Base-by-base conservation (phyloP, 2,888 invertebrate species). In the Smittia sp. region DNA sequence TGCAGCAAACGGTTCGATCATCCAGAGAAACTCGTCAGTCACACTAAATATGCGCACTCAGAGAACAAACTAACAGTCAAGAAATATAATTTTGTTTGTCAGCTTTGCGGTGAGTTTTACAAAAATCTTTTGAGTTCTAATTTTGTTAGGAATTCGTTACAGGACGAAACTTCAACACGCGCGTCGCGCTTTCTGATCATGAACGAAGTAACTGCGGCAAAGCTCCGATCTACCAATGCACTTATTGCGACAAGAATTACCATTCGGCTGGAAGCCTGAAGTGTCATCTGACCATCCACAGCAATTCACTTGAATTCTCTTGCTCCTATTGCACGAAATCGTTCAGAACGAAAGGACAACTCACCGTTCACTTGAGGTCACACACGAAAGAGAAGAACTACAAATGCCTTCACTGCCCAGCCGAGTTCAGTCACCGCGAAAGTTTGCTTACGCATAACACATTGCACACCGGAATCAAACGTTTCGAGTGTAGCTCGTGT, bases 351-450 rank as follows among this genome's bases (percentile, higher is more conserved):
- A 80, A 80, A 75, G 81, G 80, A 6, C 81, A 82, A 75, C 75
- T 81, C 32, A 80, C 80, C 74, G 78, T 81, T 20, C 82, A 83
- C 75, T 79, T 80, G 76, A 79, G 83, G 25, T 80, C 81, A 0
- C 85, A 85, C 76, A 84, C 82, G 0, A 84, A 84, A 15, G 82
- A 83, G 75, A 85, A 85, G 75, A 85, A 85, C 1, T 85, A 82
- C 76, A 81, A 83, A 76, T 85, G 85, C 76, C 25, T 9, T 2
- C 41, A 41, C 27, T 69, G 69, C 18, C 15, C 25, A 11, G 69
- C 69, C 11, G 54, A 54, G 27, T 69, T 69, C 32, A 22, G 41
- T 15, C 69, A 69, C 22, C 52, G 69, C 2, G 52, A 69, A 18
- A 69, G 69, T 27, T 15, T 69, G n/a, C n/a, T 27, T 27, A 69